Evolutionary conservation across 2,888 invertebrate genomes (phyloP), one percentile per base, ranked within the genome.

Genomic region (Mantis religiosa): DNA sequence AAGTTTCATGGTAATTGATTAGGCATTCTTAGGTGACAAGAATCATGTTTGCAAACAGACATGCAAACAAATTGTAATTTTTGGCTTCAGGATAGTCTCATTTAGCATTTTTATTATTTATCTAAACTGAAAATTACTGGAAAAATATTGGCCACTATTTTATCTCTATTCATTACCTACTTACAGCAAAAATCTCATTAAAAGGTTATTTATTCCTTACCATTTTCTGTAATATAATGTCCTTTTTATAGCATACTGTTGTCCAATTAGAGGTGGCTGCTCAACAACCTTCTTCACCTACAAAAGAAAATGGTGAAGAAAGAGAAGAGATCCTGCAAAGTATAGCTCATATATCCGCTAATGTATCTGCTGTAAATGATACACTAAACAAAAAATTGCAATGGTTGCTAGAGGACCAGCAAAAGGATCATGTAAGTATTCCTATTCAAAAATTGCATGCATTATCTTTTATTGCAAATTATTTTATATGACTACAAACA

Each of bases 371-470:
- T 30, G 92, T 94, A 34, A 94, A 94, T 90, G 92, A 93, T 89
- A 94, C 93, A 3, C 91, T 94, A 71, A 92, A 93, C 20, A 92
- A 92, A 88, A 92, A 92, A 89, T 91, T 94, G 47, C 92, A 93
- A 86, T 94, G 93, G 93, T 91, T 93, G 28, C 91, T 91, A 14
- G 93, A 93, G 82, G 94, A 94, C 91, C 92, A 93, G 90, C 91
- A 91, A 82, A 93, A 93, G 91, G 93, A 94, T 92, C 93, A 93
- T 90, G 94, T 94, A 91, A 92, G 92, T 92, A 25, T 34, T 1
- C 8, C 34, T 34, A 7, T 8, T 34, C 8, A 8, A 7, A 34
- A 34, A 34, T 34, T 41, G 41, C 12, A 41, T 41, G 7, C 3
- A 34, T 34, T 34, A 41, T 9, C 41, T 41, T 41, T 41, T 41